A percentile compares a stretch with the other conserved stretches of the same genome.
Conservation (phyloP, 1,140 invertebrate species). For the Drosophila ercepeae region DNA sequence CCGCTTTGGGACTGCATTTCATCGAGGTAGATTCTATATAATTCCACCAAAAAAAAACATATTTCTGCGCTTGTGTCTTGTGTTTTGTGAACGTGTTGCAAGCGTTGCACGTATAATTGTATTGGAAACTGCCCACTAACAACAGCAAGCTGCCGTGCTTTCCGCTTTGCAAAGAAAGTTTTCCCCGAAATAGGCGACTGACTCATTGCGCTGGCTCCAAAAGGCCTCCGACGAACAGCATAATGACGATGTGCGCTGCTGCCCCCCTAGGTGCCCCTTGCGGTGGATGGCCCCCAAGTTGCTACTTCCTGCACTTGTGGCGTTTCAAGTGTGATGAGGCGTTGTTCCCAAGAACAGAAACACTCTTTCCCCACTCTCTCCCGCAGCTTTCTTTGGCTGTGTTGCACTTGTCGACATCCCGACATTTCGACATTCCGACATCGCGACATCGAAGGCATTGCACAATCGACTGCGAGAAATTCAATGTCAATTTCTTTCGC, state of each 20-base stretch:
- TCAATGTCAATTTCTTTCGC: slow-evolving; percentile 74
- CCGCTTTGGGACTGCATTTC: slow-evolving; percentile 69
- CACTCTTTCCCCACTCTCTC: not conserved
- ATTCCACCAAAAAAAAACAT: slow-evolving; percentile 10
- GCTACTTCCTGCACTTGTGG: slow-evolving; percentile 45
- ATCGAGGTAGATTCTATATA: slow-evolving; percentile 77
- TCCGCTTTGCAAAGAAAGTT: slow-evolving; percentile 26
- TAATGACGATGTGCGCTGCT: slow-evolving; percentile 1
- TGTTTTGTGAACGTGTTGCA: slow-evolving; percentile 21
- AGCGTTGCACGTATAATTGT: slow-evolving; percentile 21
- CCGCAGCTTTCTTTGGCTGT: slow-evolving; percentile 31
- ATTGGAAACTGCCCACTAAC: slow-evolving; percentile 49
- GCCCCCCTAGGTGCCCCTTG: not conserved
- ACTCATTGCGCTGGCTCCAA: slow-evolving; percentile 45
- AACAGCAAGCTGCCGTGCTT: slow-evolving; percentile 20
- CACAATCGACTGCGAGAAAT: slow-evolving; percentile 71
- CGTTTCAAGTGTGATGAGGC: slow-evolving; percentile 39
- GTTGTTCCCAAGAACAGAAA: slow-evolving; percentile 29
- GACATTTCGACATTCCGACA: too few species aligned
- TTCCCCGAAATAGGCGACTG: slow-evolving; percentile 39
- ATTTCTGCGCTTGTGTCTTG: slow-evolving; percentile 24
- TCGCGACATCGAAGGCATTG: slow-evolving; percentile 42
- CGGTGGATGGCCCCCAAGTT: slow-evolving; percentile 31
- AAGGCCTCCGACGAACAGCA: slow-evolving; percentile 31
- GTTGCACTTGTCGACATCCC: slow-evolving; percentile 63